phyloP scores from a whole-genome alignment of 35 echinoderm and acorn worm genomes.

The Strongylocentrotus purpuratus region DNA sequence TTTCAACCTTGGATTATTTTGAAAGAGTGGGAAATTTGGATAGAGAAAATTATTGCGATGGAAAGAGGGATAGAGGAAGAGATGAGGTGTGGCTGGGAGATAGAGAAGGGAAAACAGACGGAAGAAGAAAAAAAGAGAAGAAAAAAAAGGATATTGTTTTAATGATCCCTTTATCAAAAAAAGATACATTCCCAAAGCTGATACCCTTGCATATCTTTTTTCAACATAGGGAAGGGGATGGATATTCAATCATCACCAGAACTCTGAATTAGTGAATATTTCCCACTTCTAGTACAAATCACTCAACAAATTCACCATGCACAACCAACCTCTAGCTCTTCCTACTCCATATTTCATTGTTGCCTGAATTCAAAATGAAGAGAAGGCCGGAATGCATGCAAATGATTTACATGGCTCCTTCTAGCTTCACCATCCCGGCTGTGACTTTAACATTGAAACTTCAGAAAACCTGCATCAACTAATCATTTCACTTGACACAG shows the following conservation, averaged over 20 bases:
- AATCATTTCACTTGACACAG: neutral
- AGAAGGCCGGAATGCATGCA: neutral
- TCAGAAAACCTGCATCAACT: neutral
- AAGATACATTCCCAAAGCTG: no score
- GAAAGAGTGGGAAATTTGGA: neutral
- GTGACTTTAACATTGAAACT: conserved; percentile 5
- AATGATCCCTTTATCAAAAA: neutral
- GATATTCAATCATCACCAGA: neutral
- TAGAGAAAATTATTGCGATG: neutral
- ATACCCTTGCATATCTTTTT: neutral
- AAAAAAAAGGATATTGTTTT: neutral
- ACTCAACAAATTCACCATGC: neutral
- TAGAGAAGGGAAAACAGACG: neutral
- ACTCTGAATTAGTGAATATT: neutral
- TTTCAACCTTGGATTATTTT: conserved; percentile 4
- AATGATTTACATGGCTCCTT: neutral
- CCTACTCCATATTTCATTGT: neutral
- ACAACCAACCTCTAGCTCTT: neutral
- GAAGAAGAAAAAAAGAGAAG: neutral
- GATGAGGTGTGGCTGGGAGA: neutral
- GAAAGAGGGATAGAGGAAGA: neutral
- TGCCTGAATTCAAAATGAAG: neutral
- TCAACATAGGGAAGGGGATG: neutral
- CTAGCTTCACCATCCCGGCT: neutral
- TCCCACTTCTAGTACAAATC: neutral